These are phyloP conservation scores for Gymnocephalus cernua DNA, from an alignment of 2,113 vertebrate genomes.

Conservation along the genomic window DNA sequence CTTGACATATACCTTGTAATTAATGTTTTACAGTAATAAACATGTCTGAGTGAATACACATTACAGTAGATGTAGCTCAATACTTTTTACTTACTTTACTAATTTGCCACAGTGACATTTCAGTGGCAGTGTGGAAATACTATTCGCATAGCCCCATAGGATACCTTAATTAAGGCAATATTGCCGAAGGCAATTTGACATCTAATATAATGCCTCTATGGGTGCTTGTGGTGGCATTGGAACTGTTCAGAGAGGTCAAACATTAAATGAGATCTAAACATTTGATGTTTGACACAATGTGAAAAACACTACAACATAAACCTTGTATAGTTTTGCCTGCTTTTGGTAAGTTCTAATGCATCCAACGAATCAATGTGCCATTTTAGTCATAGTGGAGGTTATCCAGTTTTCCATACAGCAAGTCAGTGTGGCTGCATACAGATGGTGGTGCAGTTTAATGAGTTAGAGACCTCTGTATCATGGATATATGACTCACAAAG, in stretches of 20 bases:
- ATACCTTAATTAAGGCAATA: background rate
- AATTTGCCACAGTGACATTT: background rate
- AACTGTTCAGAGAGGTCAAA: background rate
- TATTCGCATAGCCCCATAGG: background rate
- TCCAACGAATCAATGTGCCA: background rate
- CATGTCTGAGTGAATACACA: no score
- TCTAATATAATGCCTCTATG: background rate
- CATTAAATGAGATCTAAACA: background rate
- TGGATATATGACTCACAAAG: background rate
- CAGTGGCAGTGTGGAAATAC: background rate
- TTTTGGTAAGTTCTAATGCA: background rate
- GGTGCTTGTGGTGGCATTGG: no score
- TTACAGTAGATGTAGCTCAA: background rate
- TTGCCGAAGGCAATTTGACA: background rate
- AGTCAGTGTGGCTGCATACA: slow-evolving; percentile 7
- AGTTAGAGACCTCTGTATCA: background rate
- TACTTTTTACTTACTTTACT: background rate
- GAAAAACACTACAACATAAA: background rate
- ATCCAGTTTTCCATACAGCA: background rate
- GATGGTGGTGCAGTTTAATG: background rate
- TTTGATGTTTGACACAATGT: background rate
- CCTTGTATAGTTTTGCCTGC: background rate
- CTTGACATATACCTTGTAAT: no score
- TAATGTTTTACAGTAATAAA: no score
- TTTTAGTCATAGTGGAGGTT: background rate